Percentiles rank a stretch among this genome's conserved stretches.
phyloP scores from a whole-genome alignment of 2,797 vertebrate species.

The Natrix natrix region DNA sequence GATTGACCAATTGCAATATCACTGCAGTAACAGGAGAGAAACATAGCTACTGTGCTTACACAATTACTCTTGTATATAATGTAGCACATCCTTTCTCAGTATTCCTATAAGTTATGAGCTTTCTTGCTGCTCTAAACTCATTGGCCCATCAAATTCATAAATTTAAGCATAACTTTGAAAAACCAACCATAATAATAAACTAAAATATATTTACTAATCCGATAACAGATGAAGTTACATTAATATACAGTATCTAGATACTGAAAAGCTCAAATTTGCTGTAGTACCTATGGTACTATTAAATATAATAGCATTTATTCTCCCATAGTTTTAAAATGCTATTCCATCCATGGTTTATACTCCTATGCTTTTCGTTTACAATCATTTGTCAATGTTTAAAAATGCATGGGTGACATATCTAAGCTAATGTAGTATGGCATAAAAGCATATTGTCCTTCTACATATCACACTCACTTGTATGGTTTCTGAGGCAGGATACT shows the following conservation, averaged over 20 bases:
- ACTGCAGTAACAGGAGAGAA: constrained; percentile 58
- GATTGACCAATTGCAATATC: constrained; percentile 97
- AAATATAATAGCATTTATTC: no score
- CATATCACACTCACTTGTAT: constrained; percentile 85
- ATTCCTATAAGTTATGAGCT: not conserved
- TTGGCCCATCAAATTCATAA: not conserved
- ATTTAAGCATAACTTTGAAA: not conserved
- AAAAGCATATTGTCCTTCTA: constrained; percentile 22
- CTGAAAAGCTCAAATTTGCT: no score
- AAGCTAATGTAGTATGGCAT: constrained; percentile 6
- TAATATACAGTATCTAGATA: no score
- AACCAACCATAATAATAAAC: not conserved
- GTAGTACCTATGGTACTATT: no score
- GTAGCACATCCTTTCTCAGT: not conserved
- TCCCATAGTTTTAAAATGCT: no score
- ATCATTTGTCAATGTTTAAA: constrained; percentile 11
- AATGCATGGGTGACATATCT: constrained; percentile 1
- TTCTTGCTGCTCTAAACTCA: not conserved
- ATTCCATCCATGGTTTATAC: not conserved
- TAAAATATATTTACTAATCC: not conserved
- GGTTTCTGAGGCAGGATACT: constrained; percentile 99
- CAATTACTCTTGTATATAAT: not conserved
- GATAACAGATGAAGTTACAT: not conserved
- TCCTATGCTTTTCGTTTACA: not conserved
- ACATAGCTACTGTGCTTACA: not conserved